Percentiles rank a stretch among this genome's conserved stretches.
Evolutionary conservation across 2,113 vertebrate genomes (phyloP).

Genomic region (Gallinago undulata): DNA sequence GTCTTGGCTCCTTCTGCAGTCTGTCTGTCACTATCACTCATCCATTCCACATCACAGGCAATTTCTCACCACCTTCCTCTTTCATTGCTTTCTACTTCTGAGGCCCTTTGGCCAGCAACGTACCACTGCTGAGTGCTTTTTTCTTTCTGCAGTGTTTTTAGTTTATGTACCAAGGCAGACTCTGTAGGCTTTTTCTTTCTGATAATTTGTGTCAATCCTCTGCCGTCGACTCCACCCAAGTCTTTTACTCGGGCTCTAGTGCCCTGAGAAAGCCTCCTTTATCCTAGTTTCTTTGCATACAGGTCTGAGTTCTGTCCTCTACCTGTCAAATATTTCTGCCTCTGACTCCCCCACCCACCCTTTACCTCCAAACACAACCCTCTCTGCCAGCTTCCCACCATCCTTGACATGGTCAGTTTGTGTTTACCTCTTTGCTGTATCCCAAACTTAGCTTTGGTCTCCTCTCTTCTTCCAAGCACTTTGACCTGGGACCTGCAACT

Average conservation of each 20-base stretch:
- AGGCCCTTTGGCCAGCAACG: neutral
- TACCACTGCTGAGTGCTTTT: neutral
- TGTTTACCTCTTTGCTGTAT: neutral
- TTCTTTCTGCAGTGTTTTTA: neutral
- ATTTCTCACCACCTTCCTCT: neutral
- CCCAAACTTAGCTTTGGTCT: neutral
- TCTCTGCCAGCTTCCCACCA: neutral
- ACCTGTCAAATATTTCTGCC: accelerated
- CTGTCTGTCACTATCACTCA: neutral
- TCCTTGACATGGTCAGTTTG: neutral
- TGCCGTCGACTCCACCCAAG: neutral
- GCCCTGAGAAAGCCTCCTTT: neutral
- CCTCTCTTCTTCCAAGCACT: neutral
- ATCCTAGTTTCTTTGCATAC: neutral
- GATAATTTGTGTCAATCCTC: neutral
- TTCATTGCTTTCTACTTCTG: neutral
- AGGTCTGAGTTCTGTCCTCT: neutral
- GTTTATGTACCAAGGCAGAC: neutral
- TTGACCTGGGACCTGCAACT: neutral
- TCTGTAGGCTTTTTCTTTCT: neutral
- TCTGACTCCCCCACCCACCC: neutral
- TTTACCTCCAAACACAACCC: neutral
- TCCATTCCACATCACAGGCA: neutral
- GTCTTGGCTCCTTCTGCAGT: neutral
- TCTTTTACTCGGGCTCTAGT: neutral